Evolutionary conservation across 2,113 vertebrate species (phyloP).

Genomic region (Sinocyclocheilus grahami): DNA sequence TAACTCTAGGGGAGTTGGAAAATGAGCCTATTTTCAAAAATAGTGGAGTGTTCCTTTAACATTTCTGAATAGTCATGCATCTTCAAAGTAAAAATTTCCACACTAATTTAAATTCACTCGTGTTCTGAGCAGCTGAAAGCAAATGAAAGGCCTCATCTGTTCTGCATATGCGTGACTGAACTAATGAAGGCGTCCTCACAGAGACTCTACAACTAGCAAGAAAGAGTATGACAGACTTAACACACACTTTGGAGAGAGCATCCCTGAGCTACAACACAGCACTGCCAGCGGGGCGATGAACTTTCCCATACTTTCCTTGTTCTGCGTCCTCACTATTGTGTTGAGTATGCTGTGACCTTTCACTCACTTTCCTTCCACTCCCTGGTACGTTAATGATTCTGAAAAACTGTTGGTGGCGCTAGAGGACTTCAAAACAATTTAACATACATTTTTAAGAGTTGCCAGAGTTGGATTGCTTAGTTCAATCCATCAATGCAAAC

Average conservation of each 20-base stretch:
- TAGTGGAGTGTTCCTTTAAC: too few relatives aligned
- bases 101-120: slow-evolving; percentile 6
- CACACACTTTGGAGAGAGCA: background rate
- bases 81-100: too few relatives aligned
- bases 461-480: background rate
- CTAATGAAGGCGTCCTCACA: slow-evolving; percentile 3
- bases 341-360: slow-evolving; percentile 62
- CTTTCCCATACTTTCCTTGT: slow-evolving; percentile 27
- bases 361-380: slow-evolving; percentile 60
- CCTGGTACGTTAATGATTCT: background rate
- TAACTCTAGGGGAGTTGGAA: too few relatives aligned
- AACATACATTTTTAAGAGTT: background rate
- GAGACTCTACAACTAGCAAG: background rate
- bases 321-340: slow-evolving; percentile 29
- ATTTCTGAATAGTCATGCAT: too few relatives aligned
- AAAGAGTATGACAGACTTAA: background rate
- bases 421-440: background rate
- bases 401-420: background rate
- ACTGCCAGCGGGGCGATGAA: background rate
- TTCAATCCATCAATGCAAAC: background rate
- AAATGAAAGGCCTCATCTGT: slow-evolving; percentile 3
- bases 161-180: slow-evolving; percentile 29
- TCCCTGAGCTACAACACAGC: background rate
- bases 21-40: too few relatives aligned
- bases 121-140: background rate